Base-by-base conservation (phyloP, 2,113 vertebrate genomes). In the Dasypus novemcinctus region DNA sequence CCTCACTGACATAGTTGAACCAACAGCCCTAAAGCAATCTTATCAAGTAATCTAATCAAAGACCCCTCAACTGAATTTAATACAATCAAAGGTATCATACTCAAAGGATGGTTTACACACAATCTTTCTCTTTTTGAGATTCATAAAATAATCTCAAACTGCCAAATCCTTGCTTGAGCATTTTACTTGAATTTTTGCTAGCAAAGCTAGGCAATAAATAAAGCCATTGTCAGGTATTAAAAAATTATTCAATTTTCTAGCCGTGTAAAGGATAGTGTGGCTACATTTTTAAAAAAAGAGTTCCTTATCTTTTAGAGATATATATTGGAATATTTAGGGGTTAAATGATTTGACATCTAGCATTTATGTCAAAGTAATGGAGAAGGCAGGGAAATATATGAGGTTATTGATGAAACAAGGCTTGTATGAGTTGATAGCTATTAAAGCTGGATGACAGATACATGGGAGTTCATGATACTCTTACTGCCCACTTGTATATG, bases 321-420 rank as follows among this genome's bases (percentile, higher is more conserved):
- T n/a, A 78, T 41, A 69, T 89, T 89, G 54, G 91, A 93, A 91
- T 57, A 75, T 31, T 95, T 90, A 79, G 43, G n/a, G 23, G 10
- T 87, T 5, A 92, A 95, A 91, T 49, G 14, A 94, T 36, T 86
- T 2, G 12, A 57, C 43, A 4, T 61, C 68, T 87, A 64, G 18
- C 20, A 69, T 54, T 94, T 66, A 23, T 71, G 2, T 94, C 88
- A 90, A 79, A 92, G 79, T 57, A 86, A 59, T 89, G 76, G 25
- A 82, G 13, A 29, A 68, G 21, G 20, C 18, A 80, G 71, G 36
- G 49, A 84, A 52, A 63, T 20, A 64, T 36, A 69, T 68, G 43
- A n/a, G 7, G 11, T 68, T 97, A 86, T 61, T 21, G 61, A 13
- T 91, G 20, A 81, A 92, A 64, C 49, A 80, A 80, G 80, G 43